Base-by-base conservation (phyloP, 2,888 invertebrate genomes). In the Morpho deidamia region DNA sequence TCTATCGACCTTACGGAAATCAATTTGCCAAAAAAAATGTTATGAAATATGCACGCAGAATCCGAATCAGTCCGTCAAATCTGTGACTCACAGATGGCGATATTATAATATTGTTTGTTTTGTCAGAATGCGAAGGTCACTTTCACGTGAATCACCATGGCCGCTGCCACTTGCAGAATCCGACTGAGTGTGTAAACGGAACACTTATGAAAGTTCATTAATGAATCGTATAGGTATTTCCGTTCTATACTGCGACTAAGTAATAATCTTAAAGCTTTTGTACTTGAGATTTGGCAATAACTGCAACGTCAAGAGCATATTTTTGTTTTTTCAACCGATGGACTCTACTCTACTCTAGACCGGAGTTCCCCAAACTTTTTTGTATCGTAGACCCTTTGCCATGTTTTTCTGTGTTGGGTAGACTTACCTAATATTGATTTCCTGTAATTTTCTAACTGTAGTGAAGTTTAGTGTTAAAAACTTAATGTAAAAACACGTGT, bases 141-240 rank as follows among this genome's bases (percentile, higher is more conserved):
- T 83, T 83, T 83, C 81, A 70, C 80, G 63, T 77, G 81, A 80
- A 55, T 81, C 80, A 80, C 57, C 49, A 53, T 48, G 52, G 53
- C 48, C 52, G 11, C 35, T 47, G 23, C 23, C 23, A 23, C 23
- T 23, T 23, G 40, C 12, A 39, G 40, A 34, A 40, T 3, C 10
- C 11, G 23, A 37, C 14, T 47, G 32, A 42, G 41, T 35, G 55
- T 57, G 55, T 51, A 51, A 58, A 48, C 51, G 42, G 50, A 41
- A 51, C 11, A 33, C 51, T 62, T 56, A 56, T 39, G 55, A 57
- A 56, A 57, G 12, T 39, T 32, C 33, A 38, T 40, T 11, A 33
- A 11, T 35, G 41, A 34, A 14, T 14, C 41, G 34, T 44, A 10
- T 39, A 11, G 39, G 14, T 40, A 23, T 44, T 35, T 11, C 41